A percentile compares a stretch with the other conserved stretches of the same genome.
Evolutionary conservation across 2,888 invertebrate genomes (phyloP).

Genomic region (Acleris laterana): DNA sequence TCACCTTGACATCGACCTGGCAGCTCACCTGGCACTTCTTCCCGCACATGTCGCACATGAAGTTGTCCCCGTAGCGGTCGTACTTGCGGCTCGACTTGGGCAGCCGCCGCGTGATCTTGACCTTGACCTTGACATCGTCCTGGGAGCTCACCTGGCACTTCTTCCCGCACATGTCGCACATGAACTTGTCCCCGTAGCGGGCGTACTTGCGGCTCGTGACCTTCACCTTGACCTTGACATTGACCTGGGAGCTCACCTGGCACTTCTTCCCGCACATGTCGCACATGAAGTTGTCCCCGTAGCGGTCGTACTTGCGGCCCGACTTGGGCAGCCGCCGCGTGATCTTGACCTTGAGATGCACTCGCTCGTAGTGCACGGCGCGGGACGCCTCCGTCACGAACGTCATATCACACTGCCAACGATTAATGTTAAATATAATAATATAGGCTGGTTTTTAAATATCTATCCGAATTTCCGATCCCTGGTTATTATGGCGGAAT

Average conservation of each 20-base stretch:
- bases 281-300: conserved; percentile 35
- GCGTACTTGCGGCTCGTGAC: conserved; percentile 19
- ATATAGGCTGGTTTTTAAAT: background rate
- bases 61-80: conserved; percentile 28
- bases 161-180: conserved; percentile 35
- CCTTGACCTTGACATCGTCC: background rate
- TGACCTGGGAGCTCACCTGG: conserved; percentile 12
- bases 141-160: conserved; percentile 26
- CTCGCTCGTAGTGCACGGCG: conserved; percentile 31
- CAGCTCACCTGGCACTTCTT: conserved; percentile 30
- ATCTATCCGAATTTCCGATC: no score
- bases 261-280: conserved; percentile 35
- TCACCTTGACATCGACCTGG: background rate
- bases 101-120: conserved; percentile 20
- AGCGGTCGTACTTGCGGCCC: conserved; percentile 29
- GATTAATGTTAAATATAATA: background rate
- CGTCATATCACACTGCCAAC: conserved; percentile 26
- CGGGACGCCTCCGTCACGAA: conserved; percentile 31
- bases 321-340: conserved; percentile 25
- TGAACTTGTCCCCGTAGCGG: conserved; percentile 33
- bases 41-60: conserved; percentile 36
- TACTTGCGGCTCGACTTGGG: conserved; percentile 19
- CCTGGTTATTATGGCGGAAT: no score
- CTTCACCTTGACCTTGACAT: background rate
- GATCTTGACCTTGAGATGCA: conserved; percentile 26